Base-by-base conservation (phyloP, 1,140 invertebrate genomes). In the Hypothenemus hampei region DNA sequence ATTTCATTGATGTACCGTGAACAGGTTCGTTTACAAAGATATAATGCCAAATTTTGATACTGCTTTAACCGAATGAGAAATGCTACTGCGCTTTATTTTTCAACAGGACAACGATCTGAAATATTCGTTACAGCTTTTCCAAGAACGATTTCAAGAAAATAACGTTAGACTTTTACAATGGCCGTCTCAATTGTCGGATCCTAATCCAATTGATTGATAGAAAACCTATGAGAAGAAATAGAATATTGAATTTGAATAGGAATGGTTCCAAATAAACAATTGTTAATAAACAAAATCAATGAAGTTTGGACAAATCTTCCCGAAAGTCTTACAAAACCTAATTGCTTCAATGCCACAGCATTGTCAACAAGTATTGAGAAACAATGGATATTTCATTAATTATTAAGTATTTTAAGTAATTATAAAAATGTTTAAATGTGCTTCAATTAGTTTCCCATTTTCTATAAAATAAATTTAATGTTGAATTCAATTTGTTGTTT, bases 261-360 rank as follows among this genome's bases (percentile, higher is more conserved):
- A 48, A n/a, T 43, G 3, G 39, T 48, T 48, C 26, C 26, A 43
- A 43, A 4, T 3, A 48, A 48, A 48, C 26, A 48, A 48, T 3
- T 2, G n/a, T 19, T 48, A 3, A 36, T 18, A 13, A 43, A 40
- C 37, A 48, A 48, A 48, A 48, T 48, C 37, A n/a, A 8, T 2
- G 45, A 48, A 48, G 4, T 48, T 48, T 48, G 45, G 26, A 35
- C 7, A 36, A 48, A 48, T 36, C 31, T 48, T 69, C 68, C n/a
- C 6, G 6, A 29, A n/a, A 7, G n/a, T 29, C 26, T 29, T n/a
- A 29, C 26, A 6, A 29, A 29, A 29, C 26, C n/a, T 29, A n/a
- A 29, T 29, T 29, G 6, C 26, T 29, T 29, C 26, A 29, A 29
- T 29, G 26, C n/a, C 26, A n/a, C 26, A n/a, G 6, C 26, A n/a